Evolutionary conservation across 2,888 invertebrate species (phyloP), one percentile per base, ranked within the genome.

Genomic region (Brassicogethes aeneus): DNA sequence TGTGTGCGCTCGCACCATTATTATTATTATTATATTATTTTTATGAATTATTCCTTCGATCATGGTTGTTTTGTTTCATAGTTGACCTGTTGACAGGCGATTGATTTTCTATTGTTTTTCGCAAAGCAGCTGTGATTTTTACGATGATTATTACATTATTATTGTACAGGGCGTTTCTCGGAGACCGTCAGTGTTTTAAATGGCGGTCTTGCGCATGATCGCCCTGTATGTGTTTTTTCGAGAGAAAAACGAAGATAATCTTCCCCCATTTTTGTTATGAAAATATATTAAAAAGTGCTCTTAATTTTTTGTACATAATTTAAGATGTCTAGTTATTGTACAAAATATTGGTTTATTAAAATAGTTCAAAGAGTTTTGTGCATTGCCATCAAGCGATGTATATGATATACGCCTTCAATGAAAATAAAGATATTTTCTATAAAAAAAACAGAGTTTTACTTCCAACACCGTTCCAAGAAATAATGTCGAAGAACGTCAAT

Each of bases 401-500:
- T 51, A 55, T 58, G 60, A 55, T 60, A 59, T 57, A 55, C 60
- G 61, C 61, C 61, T 61, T 62, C 56, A 48, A 53, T 52, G 53
- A 60, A 58, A 61, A 63, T 63, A 63, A 60, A 62, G 54, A 59
- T 63, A 63, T 63, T 63, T 63, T 63, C 61, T 61, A 61, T 59
- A 59, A 49, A 40, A n/a, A n/a, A n/a, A n/a, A n/a, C n/a, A n/a
- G n/a, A n/a, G n/a, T n/a, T n/a, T n/a, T n/a, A n/a, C n/a, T n/a
- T n/a, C n/a, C n/a, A n/a, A n/a, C n/a, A n/a, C n/a, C n/a, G n/a
- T n/a, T n/a, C n/a, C n/a, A n/a, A n/a, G n/a, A n/a, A n/a, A n/a
- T n/a, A n/a, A n/a, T n/a, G n/a, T n/a, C n/a, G n/a, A n/a, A n/a
- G n/a, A n/a, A n/a, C n/a, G n/a, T n/a, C n/a, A n/a, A n/a, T n/a